These are phyloP conservation scores for Grantiella picta DNA, from an alignment of 2,113 vertebrate genomes.

Conservation along the genomic window DNA sequence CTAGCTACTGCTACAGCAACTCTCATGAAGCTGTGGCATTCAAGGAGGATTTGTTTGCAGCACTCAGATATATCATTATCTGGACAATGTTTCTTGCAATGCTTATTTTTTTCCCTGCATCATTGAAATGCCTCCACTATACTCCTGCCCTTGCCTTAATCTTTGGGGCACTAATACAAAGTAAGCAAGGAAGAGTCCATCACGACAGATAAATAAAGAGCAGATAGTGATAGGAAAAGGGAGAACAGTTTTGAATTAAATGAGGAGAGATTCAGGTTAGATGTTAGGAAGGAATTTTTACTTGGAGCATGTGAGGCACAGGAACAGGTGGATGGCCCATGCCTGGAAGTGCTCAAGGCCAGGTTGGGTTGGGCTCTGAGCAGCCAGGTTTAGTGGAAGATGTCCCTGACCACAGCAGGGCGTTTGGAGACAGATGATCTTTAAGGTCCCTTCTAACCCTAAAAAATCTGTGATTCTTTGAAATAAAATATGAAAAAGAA, in stretches of 20 bases:
- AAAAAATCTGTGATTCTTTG: not conserved
- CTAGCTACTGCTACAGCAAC: accelerated
- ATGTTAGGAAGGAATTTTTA: not conserved
- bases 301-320: not conserved
- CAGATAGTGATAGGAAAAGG: not conserved
- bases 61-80: not conserved
- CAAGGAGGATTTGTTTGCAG: not conserved
- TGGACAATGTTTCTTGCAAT: not conserved
- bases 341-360: not conserved
- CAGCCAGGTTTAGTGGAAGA: not conserved
- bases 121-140: not conserved
- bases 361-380: no score
- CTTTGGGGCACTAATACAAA: not conserved
- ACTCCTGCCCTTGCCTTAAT: not conserved
- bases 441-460: not conserved
- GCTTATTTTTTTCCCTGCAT: not conserved
- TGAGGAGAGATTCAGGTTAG: not conserved
- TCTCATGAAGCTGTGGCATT: not conserved
- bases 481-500: not conserved
- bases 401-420: not conserved
- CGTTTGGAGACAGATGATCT: accelerated
- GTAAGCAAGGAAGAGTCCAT: not conserved
- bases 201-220: not conserved
- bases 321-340: not conserved
- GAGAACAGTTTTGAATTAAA: not conserved